These are phyloP conservation scores for Papilio xuthus DNA, from an alignment of 1,140 invertebrate species.

Conservation along the genomic window DNA sequence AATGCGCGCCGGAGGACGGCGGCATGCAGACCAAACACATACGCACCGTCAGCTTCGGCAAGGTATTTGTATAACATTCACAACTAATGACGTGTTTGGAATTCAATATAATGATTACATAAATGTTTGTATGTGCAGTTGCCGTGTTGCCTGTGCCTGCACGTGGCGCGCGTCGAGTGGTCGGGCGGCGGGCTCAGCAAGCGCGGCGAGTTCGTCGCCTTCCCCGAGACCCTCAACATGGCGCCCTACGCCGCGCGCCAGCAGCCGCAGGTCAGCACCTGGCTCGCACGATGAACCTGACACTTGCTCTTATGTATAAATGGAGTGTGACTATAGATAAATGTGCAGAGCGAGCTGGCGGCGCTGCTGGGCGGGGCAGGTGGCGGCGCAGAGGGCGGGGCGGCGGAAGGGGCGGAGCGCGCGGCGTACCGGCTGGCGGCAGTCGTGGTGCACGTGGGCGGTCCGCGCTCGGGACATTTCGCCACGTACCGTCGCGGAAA, in stretches of 20 bases:
- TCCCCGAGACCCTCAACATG: conserved; percentile 91
- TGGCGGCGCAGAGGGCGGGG: conserved; percentile 31
- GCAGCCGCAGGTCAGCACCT: conserved; percentile 79
- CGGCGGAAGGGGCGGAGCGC: conserved; percentile 43
- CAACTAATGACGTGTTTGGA: neutral
- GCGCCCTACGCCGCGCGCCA: conserved; percentile 88
- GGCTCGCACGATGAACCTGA: neutral
- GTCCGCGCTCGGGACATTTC: conserved; percentile 94
- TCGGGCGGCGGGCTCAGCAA: conserved; percentile 89
- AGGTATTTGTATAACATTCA: conserved; percentile 80
- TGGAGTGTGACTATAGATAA: neutral
- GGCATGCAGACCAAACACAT: conserved; percentile 87
- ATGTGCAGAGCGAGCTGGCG: conserved; percentile 52
- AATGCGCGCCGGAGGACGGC: conserved; percentile 80
- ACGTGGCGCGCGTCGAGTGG: conserved; percentile 94
- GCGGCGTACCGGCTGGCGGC: conserved; percentile 88
- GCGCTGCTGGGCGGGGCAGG: conserved; percentile 51
- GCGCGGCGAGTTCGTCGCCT: conserved; percentile 91
- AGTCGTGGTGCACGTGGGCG: conserved; percentile 94
- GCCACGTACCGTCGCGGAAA: conserved; percentile 92
- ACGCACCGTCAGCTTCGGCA: conserved; percentile 93
- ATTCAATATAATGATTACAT: neutral
- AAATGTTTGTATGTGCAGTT: conserved; percentile 76
- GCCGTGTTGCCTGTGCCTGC: conserved; percentile 91
- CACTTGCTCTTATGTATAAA: neutral